phyloP scores from a whole-genome alignment of 2,113 vertebrate genomes.

The Sphyrna mokarran region DNA sequence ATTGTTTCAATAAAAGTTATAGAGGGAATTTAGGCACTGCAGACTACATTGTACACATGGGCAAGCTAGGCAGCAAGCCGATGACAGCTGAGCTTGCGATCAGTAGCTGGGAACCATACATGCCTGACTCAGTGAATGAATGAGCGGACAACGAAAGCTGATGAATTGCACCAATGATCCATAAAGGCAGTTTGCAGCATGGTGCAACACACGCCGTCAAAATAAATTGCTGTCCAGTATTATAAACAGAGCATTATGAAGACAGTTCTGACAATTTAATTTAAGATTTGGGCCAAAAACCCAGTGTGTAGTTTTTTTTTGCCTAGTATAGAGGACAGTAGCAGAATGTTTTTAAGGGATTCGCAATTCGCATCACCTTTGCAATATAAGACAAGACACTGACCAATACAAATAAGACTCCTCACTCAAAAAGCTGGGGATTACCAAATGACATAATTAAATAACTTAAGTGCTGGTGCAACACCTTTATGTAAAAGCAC shows the following conservation, averaged over 20 bases:
- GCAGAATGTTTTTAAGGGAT: neutral
- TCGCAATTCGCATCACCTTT: neutral
- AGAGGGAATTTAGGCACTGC: neutral
- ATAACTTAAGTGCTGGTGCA: neutral
- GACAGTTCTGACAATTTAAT: constrained; percentile 73
- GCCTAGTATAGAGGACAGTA: neutral
- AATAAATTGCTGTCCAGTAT: constrained; percentile 60
- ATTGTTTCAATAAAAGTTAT: neutral
- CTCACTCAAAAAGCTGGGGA: neutral
- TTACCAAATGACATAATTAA: neutral
- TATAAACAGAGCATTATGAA: constrained; percentile 60
- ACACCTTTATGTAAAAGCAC: neutral
- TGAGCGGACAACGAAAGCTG: constrained; percentile 50
- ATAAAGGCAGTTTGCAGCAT: constrained; percentile 67
- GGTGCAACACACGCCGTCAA: constrained; percentile 68
- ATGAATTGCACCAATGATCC: constrained; percentile 69
- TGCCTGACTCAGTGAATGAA: constrained; percentile 26
- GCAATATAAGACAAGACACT: neutral
- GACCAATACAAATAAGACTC: neutral
- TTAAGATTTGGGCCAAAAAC: constrained; percentile 58
- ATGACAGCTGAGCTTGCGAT: constrained; percentile 6
- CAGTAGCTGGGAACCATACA: constrained; percentile 9
- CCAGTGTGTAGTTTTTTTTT: constrained; percentile 12
- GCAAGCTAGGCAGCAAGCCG: constrained; percentile 23
- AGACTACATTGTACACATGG: neutral